Percentiles rank a stretch among this genome's conserved stretches.
phyloP scores from a whole-genome alignment of 64 coral and sea anemone species.

The Montipora sp. region DNA sequence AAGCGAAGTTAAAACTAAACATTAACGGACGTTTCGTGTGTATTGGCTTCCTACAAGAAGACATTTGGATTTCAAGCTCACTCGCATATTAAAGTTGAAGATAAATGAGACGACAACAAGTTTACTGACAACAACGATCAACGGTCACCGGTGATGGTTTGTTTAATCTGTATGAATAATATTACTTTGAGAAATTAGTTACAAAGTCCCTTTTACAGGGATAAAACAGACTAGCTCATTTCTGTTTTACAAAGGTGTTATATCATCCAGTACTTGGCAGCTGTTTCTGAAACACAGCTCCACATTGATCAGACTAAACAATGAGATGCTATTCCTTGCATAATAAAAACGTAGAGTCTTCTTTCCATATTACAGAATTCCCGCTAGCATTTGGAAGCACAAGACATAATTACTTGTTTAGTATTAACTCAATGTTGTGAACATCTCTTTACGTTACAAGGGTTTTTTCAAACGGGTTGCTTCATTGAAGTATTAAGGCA shows the following conservation, averaged over 20 bases:
- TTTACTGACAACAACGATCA: background rate
- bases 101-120: background rate
- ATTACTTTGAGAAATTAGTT: background rate
- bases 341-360: too few species aligned
- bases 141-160: background rate
- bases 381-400: too few species aligned
- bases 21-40: background rate
- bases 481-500: too few species aligned
- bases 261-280: background rate
- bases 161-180: slow-evolving; percentile 50
- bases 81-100: background rate
- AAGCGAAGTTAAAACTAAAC: background rate
- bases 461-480: too few species aligned
- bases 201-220: background rate
- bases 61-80: background rate
- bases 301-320: too few species aligned
- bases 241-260: background rate
- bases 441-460: too few species aligned
- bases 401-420: too few species aligned
- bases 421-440: too few species aligned
- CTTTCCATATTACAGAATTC: too few species aligned
- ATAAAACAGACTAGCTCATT: background rate
- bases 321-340: too few species aligned
- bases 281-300: background rate
- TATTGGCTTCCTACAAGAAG: background rate